These are phyloP conservation scores for Myanophis thanlyinensis DNA, from an alignment of 2,113 vertebrate species.

Conservation along the genomic window DNA sequence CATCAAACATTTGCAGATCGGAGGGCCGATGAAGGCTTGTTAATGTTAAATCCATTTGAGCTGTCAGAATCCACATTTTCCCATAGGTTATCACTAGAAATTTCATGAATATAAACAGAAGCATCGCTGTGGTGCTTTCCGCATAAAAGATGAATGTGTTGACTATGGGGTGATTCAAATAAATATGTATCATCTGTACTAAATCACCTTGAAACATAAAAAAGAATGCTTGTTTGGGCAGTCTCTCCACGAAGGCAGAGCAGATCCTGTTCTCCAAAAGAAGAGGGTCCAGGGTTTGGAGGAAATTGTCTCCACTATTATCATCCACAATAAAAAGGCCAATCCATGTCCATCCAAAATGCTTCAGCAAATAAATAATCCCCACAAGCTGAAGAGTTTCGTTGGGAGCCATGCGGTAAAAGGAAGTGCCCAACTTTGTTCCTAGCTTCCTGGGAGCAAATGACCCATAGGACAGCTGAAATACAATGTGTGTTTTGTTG, in stretches of 20 bases:
- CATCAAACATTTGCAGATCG: neutral
- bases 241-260: too few species aligned
- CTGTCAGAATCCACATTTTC: too few species aligned
- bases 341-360: neutral
- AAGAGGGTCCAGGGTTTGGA: too few species aligned
- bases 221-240: neutral
- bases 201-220: accelerated
- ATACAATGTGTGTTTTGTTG: neutral
- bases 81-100: too few species aligned
- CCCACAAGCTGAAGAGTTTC: neutral
- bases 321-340: neutral
- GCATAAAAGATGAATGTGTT: neutral
- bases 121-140: neutral
- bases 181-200: neutral
- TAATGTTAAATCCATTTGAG: neutral
- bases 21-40: neutral
- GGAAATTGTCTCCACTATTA: neutral
- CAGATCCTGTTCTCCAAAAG: too few species aligned
- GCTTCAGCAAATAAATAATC: neutral
- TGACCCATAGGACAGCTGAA: neutral
- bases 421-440: neutral
- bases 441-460: neutral
- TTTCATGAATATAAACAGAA: too few species aligned
- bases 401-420: neutral
- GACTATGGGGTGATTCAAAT: neutral